These are phyloP conservation scores for Pseudococcus longispinus DNA, from an alignment of 2,888 invertebrate species.

Conservation along the genomic window DNA sequence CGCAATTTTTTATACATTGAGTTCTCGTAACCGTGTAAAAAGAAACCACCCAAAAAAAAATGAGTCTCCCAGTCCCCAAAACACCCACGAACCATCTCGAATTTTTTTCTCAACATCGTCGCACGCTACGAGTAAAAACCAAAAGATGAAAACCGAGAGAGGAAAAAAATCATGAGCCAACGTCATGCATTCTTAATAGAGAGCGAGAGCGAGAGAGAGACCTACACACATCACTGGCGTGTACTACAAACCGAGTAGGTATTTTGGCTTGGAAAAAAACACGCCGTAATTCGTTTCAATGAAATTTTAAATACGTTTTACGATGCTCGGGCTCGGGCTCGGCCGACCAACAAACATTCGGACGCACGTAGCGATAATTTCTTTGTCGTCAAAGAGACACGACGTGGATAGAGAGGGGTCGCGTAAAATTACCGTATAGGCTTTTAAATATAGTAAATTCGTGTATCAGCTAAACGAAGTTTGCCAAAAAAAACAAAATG, in stretches of 20 bases:
- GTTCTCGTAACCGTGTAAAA: background rate
- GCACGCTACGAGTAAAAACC: no score
- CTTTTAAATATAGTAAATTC: background rate
- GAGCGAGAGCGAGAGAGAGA: no score
- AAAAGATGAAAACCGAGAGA: background rate
- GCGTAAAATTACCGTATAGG: background rate
- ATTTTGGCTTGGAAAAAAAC: background rate
- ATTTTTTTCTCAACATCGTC: background rate
- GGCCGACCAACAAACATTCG: background rate
- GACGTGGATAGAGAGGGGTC: background rate
- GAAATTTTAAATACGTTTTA: background rate
- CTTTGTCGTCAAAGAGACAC: background rate
- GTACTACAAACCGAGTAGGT: background rate
- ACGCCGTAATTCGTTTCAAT: background rate
- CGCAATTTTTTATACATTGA: background rate
- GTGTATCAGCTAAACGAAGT: background rate
- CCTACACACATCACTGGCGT: background rate
- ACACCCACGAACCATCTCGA: background rate
- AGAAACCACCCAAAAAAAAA: background rate
- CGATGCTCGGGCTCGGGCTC: no score
- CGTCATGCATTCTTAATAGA: background rate
- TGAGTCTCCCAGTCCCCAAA: background rate
- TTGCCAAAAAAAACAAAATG: constrained; percentile 23
- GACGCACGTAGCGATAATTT: background rate
- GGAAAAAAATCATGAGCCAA: background rate